Conservation (phyloP, 2,888 invertebrate species). For the Arrhopalites spinosus region DNA sequence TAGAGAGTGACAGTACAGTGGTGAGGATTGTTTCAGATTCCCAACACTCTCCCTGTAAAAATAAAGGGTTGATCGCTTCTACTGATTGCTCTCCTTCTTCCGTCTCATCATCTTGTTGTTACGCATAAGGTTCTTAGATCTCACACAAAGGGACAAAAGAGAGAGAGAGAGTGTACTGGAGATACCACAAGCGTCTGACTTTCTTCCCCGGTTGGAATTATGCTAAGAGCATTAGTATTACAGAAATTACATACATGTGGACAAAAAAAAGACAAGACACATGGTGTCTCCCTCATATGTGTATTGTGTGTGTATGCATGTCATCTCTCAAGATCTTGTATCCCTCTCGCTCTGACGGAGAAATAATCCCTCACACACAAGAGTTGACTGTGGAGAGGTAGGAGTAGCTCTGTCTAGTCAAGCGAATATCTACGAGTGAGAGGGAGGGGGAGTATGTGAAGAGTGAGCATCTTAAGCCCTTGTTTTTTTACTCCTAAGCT, state of each 20-base stretch:
- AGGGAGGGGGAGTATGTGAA: background rate
- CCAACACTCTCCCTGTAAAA: conserved; percentile 29
- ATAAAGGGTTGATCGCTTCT: conserved; percentile 29
- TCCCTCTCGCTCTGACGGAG: background rate
- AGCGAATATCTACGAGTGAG: no score
- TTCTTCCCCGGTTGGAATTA: conserved; percentile 33
- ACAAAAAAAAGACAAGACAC: no score
- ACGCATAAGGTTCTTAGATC: no score
- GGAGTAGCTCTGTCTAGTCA: no score
- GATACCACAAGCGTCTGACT: conserved; percentile 6
- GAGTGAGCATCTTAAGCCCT: background rate
- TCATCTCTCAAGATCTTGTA: background rate
- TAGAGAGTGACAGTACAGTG: conserved; percentile 1
- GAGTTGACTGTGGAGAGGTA: background rate
- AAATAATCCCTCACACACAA: background rate
- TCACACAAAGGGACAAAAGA: no score
- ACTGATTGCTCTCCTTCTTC: conserved; percentile 15
- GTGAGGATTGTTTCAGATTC: conserved; percentile 20
- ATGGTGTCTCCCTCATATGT: background rate
- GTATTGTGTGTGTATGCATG: background rate
- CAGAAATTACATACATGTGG: conserved; percentile 8
- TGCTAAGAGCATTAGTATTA: conserved; percentile 37
- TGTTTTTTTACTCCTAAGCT: background rate
- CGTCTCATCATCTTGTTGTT: background rate
- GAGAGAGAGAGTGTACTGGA: no score